These are phyloP conservation scores for Anguilla marmorata DNA, from an alignment of 2,797 vertebrate species.

Conservation along the genomic window DNA sequence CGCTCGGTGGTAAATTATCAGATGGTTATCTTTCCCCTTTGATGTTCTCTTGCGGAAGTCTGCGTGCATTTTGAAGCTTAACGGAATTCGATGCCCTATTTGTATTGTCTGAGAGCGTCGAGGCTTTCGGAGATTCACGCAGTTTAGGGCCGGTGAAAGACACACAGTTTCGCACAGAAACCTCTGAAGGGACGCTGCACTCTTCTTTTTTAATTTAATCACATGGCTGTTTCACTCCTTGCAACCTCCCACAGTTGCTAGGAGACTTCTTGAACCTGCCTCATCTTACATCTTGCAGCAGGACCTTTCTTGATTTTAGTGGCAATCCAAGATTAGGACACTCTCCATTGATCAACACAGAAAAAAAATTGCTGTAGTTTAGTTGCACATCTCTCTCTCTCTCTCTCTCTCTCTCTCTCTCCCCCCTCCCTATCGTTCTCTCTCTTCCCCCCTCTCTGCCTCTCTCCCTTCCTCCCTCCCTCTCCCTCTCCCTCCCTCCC, in stretches of 20 bases:
- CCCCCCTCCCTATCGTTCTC: background rate
- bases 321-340: background rate
- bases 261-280: conserved; percentile 24
- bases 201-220: background rate
- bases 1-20: background rate
- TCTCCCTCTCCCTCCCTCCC: too few species aligned
- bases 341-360: background rate
- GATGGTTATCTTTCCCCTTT: background rate
- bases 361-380: background rate
- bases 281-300: conserved; percentile 21
- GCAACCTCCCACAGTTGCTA: conserved; percentile 28
- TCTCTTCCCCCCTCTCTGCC: too few species aligned
- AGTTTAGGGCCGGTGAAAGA: background rate
- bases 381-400: background rate
- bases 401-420: background rate
- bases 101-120: background rate
- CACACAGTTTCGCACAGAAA: background rate
- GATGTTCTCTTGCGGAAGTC: background rate
- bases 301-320: conserved; percentile 11
- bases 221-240: background rate
- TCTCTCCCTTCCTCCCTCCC: too few species aligned
- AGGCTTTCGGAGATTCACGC: background rate
- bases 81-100: background rate
- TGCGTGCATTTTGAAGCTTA: background rate
- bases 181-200: background rate